Conservation (phyloP, 2,888 invertebrate species). For the Stenichneumon culpator region DNA sequence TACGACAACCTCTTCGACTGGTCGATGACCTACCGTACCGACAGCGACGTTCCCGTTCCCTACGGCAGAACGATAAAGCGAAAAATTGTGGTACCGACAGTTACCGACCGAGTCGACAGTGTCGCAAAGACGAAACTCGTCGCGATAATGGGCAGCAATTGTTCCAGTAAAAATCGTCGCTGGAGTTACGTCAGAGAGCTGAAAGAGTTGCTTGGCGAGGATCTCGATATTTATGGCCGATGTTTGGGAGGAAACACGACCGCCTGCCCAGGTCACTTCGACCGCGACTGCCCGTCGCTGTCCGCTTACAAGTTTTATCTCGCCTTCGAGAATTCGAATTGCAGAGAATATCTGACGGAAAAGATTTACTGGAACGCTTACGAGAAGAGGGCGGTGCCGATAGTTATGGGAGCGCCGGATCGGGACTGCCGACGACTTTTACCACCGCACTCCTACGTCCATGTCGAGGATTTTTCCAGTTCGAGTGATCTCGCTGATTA, state of each 20-base stretch:
- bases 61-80: conserved; percentile 87
- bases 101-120: background rate
- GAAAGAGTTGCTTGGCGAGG: conserved; percentile 86
- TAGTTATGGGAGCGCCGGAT: conserved; percentile 88
- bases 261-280: conserved; percentile 89
- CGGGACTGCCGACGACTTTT: conserved; percentile 86
- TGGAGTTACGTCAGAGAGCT: conserved; percentile 87
- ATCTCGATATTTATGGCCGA: conserved; percentile 87
- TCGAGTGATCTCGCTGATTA: conserved; percentile 86
- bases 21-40: conserved; percentile 90
- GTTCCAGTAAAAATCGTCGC: conserved; percentile 85
- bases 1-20: conserved; percentile 90
- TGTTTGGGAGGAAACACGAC: conserved; percentile 85
- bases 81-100: background rate
- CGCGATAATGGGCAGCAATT: conserved; percentile 88
- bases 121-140: conserved; percentile 84
- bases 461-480: conserved; percentile 87
- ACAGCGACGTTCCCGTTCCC: conserved; percentile 89
- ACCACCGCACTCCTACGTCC: conserved; percentile 89
- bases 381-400: conserved; percentile 88
- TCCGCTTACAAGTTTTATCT: conserved; percentile 89
- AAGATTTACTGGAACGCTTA: conserved; percentile 90
- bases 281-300: conserved; percentile 87
- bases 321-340: conserved; percentile 90
- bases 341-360: conserved; percentile 90